These are phyloP conservation scores for Aplysina aerophoba DNA, from an alignment of 37 sponge, comb jelly and placozoan genomes.

Conservation along the genomic window DNA sequence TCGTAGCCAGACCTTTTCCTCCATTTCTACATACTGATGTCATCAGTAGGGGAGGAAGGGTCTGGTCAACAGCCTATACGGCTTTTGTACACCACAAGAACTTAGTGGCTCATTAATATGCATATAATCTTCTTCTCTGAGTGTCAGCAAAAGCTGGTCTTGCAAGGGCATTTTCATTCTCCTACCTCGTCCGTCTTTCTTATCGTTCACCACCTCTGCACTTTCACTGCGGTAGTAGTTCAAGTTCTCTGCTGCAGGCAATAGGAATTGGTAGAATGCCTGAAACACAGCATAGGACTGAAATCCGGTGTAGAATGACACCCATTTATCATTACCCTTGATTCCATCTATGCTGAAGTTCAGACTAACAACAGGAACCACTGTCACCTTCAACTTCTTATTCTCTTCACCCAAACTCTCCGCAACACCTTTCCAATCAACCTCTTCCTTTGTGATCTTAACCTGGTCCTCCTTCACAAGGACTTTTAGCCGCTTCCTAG, in stretches of 20 bases:
- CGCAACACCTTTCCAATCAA: slow-evolving; percentile 6
- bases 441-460: slow-evolving; percentile 14
- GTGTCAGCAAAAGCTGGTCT: slow-evolving; percentile 11
- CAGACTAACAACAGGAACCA: neutral
- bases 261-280: neutral
- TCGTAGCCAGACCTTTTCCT: too few species aligned
- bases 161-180: slow-evolving; percentile 6
- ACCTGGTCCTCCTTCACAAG: neutral
- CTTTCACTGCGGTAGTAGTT: slow-evolving; percentile 4
- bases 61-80: too few species aligned
- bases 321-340: neutral
- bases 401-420: neutral
- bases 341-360: neutral
- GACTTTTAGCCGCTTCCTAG: neutral
- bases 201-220: neutral
- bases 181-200: neutral
- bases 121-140: neutral
- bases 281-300: neutral
- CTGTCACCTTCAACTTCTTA: neutral
- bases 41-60: too few species aligned
- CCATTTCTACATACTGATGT: too few species aligned
- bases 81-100: too few species aligned
- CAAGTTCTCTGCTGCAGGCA: slow-evolving; percentile 17
- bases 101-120: too few species aligned
- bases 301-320: slow-evolving; percentile 17